A percentile compares a stretch with the other conserved stretches of the same genome.
Conservation (phyloP, 2,113 vertebrate genomes). For the Prietella phreatophila region DNA sequence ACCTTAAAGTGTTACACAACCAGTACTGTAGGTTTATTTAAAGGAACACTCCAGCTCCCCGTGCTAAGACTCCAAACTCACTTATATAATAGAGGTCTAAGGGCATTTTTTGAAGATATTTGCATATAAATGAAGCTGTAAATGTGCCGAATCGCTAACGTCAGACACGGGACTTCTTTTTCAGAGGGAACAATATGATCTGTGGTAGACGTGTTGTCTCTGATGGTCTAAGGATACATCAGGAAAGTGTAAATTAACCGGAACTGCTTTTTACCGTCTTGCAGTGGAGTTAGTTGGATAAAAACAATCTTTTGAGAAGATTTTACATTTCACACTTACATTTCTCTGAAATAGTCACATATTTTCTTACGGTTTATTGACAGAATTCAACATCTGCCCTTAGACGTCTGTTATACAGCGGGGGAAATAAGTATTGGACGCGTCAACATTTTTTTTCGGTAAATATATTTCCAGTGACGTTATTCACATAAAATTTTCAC, state of each 20-base stretch:
- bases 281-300: background rate
- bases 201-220: background rate
- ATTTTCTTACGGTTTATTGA: background rate
- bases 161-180: background rate
- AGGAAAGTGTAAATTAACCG: background rate
- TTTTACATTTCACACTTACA: background rate
- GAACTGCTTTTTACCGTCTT: background rate
- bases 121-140: background rate
- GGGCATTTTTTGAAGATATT: background rate
- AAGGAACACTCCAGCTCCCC: background rate
- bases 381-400: background rate
- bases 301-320: background rate
- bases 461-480: no score
- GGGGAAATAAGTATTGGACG: no score
- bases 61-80: background rate
- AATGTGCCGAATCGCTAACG: background rate
- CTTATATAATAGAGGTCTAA: background rate
- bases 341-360: background rate
- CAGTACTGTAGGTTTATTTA: conserved; percentile 8
- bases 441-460: no score
- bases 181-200: background rate
- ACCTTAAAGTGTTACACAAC: conserved; percentile 7
- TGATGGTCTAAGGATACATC: background rate
- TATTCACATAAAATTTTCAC: no score
- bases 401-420: background rate